phyloP scores from a whole-genome alignment of 1,140 invertebrate species.

The Streblospio benedicti region DNA sequence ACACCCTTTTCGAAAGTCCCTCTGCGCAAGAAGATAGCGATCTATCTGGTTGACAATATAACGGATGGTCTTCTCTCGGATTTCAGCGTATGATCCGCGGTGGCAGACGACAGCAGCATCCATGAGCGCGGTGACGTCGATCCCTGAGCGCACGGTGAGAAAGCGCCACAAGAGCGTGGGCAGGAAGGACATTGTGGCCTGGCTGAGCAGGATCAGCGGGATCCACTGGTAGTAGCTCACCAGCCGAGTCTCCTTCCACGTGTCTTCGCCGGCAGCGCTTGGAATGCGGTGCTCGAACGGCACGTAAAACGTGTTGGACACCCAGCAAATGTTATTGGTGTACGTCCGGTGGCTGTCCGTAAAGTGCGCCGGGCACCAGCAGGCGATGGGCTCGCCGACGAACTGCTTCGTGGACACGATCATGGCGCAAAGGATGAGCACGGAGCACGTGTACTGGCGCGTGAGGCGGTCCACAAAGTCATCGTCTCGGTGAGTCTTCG shows the following conservation, averaged over 20 bases:
- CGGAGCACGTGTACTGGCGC: conserved; percentile 50
- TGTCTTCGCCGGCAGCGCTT: not conserved
- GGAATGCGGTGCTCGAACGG: conserved; percentile 36
- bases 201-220: conserved; percentile 52
- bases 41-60: conserved; percentile 45
- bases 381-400: conserved; percentile 52
- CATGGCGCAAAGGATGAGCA: conserved; percentile 50
- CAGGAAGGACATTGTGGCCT: conserved; percentile 52
- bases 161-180: conserved; percentile 54
- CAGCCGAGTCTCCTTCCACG: conserved; percentile 16
- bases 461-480: conserved; percentile 52
- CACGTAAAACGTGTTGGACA: conserved; percentile 49
- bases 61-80: conserved; percentile 39
- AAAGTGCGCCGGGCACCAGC: conserved; percentile 45
- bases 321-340: conserved; percentile 45
- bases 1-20: conserved; percentile 36
- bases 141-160: conserved; percentile 49
- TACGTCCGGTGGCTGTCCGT: conserved; percentile 47
- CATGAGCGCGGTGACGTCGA: conserved; percentile 37
- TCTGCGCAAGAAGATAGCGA: conserved; percentile 42
- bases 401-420: conserved; percentile 52
- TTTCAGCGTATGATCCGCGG: conserved; percentile 26
- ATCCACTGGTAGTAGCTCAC: conserved; percentile 22
- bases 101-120: conserved; percentile 33
- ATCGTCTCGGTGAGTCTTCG: conserved; percentile 49